Conservation (phyloP, 2,113 vertebrate species). For the Microtus ochrogaster region DNA sequence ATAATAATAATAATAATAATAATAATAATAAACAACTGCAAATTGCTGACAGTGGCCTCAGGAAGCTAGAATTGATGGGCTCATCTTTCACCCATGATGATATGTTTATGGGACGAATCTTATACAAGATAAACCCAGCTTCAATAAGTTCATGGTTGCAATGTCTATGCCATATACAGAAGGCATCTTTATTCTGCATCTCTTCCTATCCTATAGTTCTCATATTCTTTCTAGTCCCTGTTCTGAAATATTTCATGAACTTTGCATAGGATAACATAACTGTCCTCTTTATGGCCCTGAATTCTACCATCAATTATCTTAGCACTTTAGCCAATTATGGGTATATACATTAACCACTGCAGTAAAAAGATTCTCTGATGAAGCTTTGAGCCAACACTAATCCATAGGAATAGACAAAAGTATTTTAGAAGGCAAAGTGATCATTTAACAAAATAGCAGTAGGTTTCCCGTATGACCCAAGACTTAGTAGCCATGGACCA, state of each 20-base stretch:
- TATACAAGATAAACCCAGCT: too few species aligned
- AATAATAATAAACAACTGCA: not conserved
- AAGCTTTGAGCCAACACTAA: not conserved
- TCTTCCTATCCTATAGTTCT: not conserved
- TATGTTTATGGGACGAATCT: too few species aligned
- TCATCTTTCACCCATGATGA: too few species aligned
- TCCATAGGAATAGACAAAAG: not conserved
- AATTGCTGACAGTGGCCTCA: too few species aligned
- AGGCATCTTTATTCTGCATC: too few species aligned
- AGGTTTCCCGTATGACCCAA: not conserved
- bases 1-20: not conserved
- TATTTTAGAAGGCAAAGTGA: not conserved
- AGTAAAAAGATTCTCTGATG: not conserved
- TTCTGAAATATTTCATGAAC: too few species aligned
- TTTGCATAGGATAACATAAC: not conserved
- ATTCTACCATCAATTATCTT: not conserved
- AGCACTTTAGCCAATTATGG: not conserved
- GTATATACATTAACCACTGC: not conserved
- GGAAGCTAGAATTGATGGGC: too few species aligned
- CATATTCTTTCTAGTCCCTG: not conserved
- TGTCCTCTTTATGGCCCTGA: not conserved
- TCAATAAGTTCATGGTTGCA: too few species aligned
- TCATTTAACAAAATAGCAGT: not conserved
- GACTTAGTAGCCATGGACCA: not conserved
- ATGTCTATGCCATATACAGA: too few species aligned